Conservation (phyloP, 2,888 invertebrate genomes). For the Acanthosepion pharaonis region DNA sequence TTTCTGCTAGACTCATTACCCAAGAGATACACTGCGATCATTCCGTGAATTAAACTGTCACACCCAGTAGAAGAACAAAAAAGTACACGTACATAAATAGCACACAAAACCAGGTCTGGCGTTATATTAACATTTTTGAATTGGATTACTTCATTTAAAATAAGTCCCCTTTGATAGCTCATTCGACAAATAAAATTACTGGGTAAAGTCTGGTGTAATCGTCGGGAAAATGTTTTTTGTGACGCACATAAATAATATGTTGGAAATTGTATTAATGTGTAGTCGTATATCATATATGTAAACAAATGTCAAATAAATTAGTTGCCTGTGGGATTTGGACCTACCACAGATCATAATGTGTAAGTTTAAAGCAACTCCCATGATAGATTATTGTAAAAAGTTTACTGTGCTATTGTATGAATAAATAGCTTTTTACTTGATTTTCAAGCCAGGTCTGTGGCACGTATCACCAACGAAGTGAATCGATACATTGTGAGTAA, state of each 20-base stretch:
- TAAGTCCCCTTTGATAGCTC: neutral
- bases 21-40: no score
- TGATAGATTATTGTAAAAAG: neutral
- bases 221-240: neutral
- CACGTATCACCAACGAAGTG: neutral
- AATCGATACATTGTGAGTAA: neutral
- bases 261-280: neutral
- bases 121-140: neutral
- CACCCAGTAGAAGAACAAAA: no score
- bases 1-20: no score
- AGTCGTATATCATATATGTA: constrained; percentile 4
- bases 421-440: neutral
- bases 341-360: constrained; percentile 11
- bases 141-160: neutral
- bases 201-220: neutral
- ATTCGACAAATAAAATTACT: neutral
- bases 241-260: constrained; percentile 1
- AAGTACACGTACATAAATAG: no score
- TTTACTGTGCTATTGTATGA: neutral
- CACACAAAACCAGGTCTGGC: no score
- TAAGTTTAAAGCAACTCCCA: neutral
- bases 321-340: neutral
- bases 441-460: neutral
- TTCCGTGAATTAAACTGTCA: no score
- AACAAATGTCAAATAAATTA: constrained; percentile 33